These are phyloP conservation scores for Zaprionus taronus DNA, from an alignment of 1,140 invertebrate genomes.

Conservation along the genomic window DNA sequence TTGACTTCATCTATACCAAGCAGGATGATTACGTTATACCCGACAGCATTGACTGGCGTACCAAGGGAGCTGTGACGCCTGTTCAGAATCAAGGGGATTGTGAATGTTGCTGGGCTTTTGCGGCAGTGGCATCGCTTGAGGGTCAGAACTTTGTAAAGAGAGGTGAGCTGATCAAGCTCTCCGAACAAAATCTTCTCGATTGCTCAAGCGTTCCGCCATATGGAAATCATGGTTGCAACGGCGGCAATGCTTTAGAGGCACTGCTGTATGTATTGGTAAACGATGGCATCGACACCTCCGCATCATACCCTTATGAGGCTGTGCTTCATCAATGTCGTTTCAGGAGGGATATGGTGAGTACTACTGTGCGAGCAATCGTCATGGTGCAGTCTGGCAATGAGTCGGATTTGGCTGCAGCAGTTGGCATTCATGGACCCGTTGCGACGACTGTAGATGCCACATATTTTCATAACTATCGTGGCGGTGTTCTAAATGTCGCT, in stretches of 20 bases:
- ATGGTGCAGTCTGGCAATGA: slow-evolving; percentile 88
- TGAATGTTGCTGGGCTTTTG: slow-evolving; percentile 97
- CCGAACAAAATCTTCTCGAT: slow-evolving; percentile 96
- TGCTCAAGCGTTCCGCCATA: slow-evolving; percentile 88
- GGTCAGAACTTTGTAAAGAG: slow-evolving; percentile 88
- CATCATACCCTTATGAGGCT: slow-evolving; percentile 90
- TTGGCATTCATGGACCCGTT: slow-evolving; percentile 17
- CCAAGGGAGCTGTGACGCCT: slow-evolving; percentile 92
- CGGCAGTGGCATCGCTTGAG: slow-evolving; percentile 92
- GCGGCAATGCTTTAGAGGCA: slow-evolving; percentile 89
- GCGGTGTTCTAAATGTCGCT: background rate
- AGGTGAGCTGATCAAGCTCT: slow-evolving; percentile 89
- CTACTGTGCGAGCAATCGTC: slow-evolving; percentile 66
- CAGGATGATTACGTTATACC: background rate
- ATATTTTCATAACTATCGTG: background rate
- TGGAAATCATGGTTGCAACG: slow-evolving; percentile 93
- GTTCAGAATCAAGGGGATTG: slow-evolving; percentile 95
- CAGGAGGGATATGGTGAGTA: background rate
- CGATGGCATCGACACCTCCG: slow-evolving; percentile 88
- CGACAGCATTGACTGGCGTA: slow-evolving; percentile 9
- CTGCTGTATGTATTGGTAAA: slow-evolving; percentile 93
- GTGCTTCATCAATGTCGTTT: slow-evolving; percentile 84
- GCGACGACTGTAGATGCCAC: background rate
- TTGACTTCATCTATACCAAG: background rate
- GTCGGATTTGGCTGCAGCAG: slow-evolving; percentile 86